Conservation (phyloP, 1,140 invertebrate species). For the Physella acuta region DNA sequence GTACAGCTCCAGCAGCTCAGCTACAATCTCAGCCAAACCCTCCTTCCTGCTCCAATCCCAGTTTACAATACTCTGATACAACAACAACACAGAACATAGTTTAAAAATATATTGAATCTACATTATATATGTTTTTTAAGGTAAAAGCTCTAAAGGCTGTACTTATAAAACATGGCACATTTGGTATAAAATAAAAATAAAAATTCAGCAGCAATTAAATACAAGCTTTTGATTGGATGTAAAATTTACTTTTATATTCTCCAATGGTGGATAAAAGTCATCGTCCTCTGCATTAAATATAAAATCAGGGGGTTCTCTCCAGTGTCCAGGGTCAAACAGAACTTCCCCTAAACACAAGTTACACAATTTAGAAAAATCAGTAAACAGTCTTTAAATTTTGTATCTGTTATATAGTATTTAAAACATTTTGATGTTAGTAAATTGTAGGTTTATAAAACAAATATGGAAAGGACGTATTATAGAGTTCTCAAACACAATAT, state of each 20-base stretch:
- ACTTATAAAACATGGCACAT: no score
- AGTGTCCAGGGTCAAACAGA: constrained; percentile 17
- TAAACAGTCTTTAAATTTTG: neutral
- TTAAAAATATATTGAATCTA: no score
- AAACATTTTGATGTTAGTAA: neutral
- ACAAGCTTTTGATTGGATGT: neutral
- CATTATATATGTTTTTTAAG: no score
- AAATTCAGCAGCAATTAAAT: no score
- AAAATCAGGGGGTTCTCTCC: constrained; percentile 24
- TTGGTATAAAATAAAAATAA: neutral
- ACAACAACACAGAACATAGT: no score
- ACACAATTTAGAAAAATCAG: neutral
- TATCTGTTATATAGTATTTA: neutral
- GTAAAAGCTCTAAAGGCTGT: no score
- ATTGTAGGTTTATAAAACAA: neutral
- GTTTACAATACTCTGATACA: constrained; percentile 18
- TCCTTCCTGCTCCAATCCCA: constrained; percentile 26
- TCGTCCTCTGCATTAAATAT: constrained; percentile 24
- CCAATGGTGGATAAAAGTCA: constrained; percentile 21
- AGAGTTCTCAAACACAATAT: neutral
- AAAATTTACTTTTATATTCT: constrained; percentile 14
- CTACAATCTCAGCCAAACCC: constrained; percentile 11
- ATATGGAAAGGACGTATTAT: neutral
- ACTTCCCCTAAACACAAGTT: constrained; percentile 12
- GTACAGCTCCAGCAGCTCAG: constrained; percentile 17